Conservation (phyloP, 2,113 vertebrate species). For the Nymphicus hollandicus region DNA sequence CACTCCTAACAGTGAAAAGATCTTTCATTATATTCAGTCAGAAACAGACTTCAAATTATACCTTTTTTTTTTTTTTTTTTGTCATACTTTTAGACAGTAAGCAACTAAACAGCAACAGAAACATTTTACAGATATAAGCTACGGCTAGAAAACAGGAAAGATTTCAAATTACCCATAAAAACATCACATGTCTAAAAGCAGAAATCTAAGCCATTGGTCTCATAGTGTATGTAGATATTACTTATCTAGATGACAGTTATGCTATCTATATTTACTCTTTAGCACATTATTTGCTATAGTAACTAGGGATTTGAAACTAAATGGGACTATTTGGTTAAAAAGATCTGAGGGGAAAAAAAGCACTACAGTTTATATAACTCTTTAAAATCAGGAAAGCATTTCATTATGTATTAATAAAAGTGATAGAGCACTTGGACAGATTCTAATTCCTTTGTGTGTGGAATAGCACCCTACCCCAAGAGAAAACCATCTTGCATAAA, state of each 20-base stretch:
- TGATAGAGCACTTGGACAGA: neutral
- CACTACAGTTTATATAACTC: neutral
- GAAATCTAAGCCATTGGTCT: neutral
- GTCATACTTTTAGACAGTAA: neutral
- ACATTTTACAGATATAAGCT: neutral
- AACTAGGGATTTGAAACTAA: neutral
- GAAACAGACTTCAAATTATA: neutral
- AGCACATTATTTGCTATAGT: neutral
- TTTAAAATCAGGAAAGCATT: neutral
- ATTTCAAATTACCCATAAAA: neutral
- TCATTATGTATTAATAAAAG: neutral
- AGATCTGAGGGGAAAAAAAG: rapidly evolving
- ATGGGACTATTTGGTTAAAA: neutral
- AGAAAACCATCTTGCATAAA: neutral
- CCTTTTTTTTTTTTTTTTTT: neutral
- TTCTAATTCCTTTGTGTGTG: neutral
- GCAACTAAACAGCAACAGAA: neutral
- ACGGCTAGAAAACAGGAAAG: neutral
- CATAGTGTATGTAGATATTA: neutral
- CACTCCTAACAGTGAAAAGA: neutral
- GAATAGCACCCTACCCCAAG: neutral
- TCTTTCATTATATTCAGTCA: neutral
- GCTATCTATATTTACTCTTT: neutral
- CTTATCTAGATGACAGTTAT: neutral
- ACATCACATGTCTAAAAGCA: neutral